Evolutionary conservation across 92 coral and sea anemone species (phyloP), one percentile per base, ranked within the genome.

Genomic region (Pocillopora meandrina): DNA sequence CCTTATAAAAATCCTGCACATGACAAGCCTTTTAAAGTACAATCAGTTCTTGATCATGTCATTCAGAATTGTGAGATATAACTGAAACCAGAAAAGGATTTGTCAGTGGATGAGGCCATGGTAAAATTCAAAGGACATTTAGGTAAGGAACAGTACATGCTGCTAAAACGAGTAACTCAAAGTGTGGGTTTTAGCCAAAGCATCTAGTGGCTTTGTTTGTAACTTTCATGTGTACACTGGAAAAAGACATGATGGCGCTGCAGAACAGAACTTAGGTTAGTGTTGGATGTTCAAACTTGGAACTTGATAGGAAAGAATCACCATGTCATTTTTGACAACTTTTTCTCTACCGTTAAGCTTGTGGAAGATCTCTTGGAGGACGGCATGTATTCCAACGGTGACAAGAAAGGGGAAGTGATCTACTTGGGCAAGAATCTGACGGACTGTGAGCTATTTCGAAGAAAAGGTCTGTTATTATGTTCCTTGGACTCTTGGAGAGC

Each of bases 11-110:
- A 84, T 63, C 34, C 78, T 55, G 66, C 18, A 17, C 55, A 72
- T n/a, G 76, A 86, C 74, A 86, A 86, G 42, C 80, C 80, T 6
- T 80, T 86, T 84, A 80, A 86, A 86, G 90, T 86, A 71, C 76
- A 60, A n/a, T 71, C 76, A 7, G 17, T 86, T 58, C 63, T 86
- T 1, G 65, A 86, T 86, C 59, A 60, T 2, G 89, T 86, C 18
- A 56, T 36, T 36, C 35, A 58, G 14, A n/a, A 62, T 64, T 70
- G 74, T 49, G 9, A 58, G 49, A 71, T 13, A 8, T 79, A 86
- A 72, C 68, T 55, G 49, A 56, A 56, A 75, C 89, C 74, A 15
- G 62, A 61, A 12, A 83, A 17, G 23, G 58, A 83, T 3, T 55
- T 83, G 12, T 36, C 87, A 11, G 65, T 74, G 0, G 75, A 83